Percentiles rank a stretch among this genome's conserved stretches.
phyloP scores from a whole-genome alignment of 2,888 invertebrate genomes.

The Cheilosia scutellata region DNA sequence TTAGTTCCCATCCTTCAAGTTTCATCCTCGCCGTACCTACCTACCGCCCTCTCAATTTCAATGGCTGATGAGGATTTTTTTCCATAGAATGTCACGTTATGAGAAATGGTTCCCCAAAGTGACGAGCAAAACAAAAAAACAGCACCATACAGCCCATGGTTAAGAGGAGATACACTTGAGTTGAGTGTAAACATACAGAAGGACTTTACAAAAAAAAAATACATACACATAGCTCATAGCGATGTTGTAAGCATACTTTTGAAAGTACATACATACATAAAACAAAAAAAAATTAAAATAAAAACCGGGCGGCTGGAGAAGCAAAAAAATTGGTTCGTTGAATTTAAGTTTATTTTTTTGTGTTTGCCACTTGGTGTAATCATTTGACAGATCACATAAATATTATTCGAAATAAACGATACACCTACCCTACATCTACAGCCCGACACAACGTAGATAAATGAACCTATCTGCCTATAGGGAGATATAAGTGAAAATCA shows the following conservation, averaged over 20 bases:
- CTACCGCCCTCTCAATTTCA: background rate
- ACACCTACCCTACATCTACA: conserved; percentile 4
- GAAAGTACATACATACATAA: conserved; percentile 19
- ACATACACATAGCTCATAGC: background rate
- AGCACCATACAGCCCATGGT: conserved; percentile 19
- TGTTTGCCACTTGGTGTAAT: conserved; percentile 62
- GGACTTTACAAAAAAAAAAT: conserved; percentile 15
- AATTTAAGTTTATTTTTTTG: conserved; percentile 33
- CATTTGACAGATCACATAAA: conserved; percentile 72
- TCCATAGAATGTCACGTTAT: conserved; percentile 65
- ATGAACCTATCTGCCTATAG: conserved; percentile 48
- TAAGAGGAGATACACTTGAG: conserved; percentile 67
- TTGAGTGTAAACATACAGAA: conserved; percentile 66
- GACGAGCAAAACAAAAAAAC: conserved; percentile 28
- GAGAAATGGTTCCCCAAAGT: conserved; percentile 61
- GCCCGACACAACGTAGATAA: conserved; percentile 41
- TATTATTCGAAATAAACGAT: conserved; percentile 59
- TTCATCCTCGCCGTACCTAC: background rate
- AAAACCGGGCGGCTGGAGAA: conserved; percentile 5
- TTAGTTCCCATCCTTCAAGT: conserved; percentile 64
- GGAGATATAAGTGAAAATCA: conserved; percentile 57
- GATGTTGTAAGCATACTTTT: conserved; percentile 19
- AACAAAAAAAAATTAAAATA: conserved; percentile 16
- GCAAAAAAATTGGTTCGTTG: conserved; percentile 46
- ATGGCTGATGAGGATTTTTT: conserved; percentile 32